A percentile compares a stretch with the other conserved stretches of the same genome.
phyloP scores from a whole-genome alignment of 2,113 vertebrate species.

The Nansenia antarctica region DNA sequence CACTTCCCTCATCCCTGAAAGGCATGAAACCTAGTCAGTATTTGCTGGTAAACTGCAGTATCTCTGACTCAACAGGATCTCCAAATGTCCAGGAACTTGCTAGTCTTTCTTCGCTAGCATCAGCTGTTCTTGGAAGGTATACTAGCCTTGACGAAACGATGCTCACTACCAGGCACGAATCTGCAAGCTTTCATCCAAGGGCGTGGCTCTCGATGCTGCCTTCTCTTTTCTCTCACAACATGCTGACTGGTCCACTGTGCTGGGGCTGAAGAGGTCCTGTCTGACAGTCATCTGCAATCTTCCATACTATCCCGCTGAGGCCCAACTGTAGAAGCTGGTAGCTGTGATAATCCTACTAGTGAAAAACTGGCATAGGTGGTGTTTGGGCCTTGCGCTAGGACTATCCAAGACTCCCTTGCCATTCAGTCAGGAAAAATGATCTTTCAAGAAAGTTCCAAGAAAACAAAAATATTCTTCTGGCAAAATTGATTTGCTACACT shows the following conservation, averaged over 20 bases:
- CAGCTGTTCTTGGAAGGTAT: conserved; percentile 84
- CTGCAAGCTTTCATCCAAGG: conserved; percentile 89
- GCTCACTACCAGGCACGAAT: conserved; percentile 91
- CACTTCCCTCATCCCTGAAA: conserved; percentile 89
- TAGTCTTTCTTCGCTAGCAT: conserved; percentile 95
- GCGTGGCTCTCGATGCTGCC: conserved; percentile 91
- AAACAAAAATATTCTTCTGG: conserved; percentile 24
- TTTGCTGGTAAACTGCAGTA: conserved; percentile 84
- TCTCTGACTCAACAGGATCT: conserved; percentile 89
- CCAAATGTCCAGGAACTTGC: conserved; percentile 88
- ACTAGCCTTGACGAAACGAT: conserved; percentile 87
- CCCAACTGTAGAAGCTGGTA: conserved; percentile 79
- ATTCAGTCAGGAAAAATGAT: conserved; percentile 28
- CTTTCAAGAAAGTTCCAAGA: conserved; percentile 18
- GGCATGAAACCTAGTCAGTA: conserved; percentile 91
- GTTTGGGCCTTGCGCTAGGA: conserved; percentile 46
- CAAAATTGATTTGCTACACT: conserved; percentile 51
- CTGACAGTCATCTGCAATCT: conserved; percentile 89
- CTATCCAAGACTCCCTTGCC: conserved; percentile 55
- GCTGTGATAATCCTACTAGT: conserved; percentile 57
- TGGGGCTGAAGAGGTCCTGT: conserved; percentile 90
- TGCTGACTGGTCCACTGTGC: conserved; percentile 96
- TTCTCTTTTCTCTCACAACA: conserved; percentile 89
- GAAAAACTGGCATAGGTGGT: conserved; percentile 51
- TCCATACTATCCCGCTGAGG: conserved; percentile 85